Evolutionary conservation across 2,888 invertebrate species (phyloP), one percentile per base, ranked within the genome.

Genomic region (Hirtodrosophila confusa): DNA sequence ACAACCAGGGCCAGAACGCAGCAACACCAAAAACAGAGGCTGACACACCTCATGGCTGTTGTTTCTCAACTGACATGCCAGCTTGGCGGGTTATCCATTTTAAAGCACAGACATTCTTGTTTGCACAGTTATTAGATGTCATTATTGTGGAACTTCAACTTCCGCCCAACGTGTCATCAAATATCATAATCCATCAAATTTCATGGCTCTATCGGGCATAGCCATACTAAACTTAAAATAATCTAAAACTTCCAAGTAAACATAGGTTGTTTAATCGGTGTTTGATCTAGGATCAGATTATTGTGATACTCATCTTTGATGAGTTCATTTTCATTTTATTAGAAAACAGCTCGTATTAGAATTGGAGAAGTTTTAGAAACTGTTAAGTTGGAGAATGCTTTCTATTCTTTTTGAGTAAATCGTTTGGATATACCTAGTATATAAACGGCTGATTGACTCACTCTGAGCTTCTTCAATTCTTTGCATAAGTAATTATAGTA

Each of bases 71-170:
- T 75, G 51, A 17, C 17, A 4, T 3, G 3, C n/a, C 31, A 1
- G 6, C 8, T 2, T 5, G 7, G n/a, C 3, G 9, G 4, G 23
- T 7, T 3, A 0, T 0, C 45, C 7, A 7, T 23, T 47, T 35
- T 23, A 9, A 48, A 17, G 9, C 29, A 4, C 9, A 4, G n/a
- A 6, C 8, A 41, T 36, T 6, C 12, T 51, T 75, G 44, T 48
- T 56, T 63, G 44, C 40, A 23, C 35, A 49, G 58, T 11, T 35
- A 75, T 75, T 70, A 69, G 3, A 23, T 23, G 27, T 27, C 27
- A 63, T 63, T 48, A 24, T 4, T 8, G 3, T n/a, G 12, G 3
- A 2, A n/a, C 35, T 36, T 23, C 0, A 8, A 44, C 3, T 5
- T 33, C 24, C 37, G 12, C 50, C 39, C 7, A 36, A 8, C 4